Conservation (phyloP, 1,140 invertebrate genomes). For the Drosophila ambigua region DNA sequence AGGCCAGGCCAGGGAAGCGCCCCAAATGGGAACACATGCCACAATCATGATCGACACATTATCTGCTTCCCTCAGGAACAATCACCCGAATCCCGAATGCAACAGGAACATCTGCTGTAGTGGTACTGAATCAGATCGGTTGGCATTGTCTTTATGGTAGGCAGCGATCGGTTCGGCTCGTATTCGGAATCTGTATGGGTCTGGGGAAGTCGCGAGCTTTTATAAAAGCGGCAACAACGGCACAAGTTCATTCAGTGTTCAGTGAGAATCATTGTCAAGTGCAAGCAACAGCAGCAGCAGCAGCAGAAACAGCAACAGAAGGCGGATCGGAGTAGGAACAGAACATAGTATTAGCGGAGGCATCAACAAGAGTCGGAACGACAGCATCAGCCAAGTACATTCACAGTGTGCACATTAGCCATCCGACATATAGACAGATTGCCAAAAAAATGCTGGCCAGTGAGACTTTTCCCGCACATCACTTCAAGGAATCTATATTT, state of each 20-base stretch:
- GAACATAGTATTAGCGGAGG: neutral
- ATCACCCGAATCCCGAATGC: conserved; percentile 19
- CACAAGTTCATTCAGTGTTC: conserved; percentile 69
- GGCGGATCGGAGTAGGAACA: conserved; percentile 10
- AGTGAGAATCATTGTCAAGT: conserved; percentile 74
- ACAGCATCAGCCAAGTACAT: conserved; percentile 21
- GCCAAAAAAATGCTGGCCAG: conserved; percentile 81
- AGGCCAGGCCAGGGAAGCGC: too few species aligned
- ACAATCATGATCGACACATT: too few species aligned
- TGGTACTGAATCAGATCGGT: conserved; percentile 7
- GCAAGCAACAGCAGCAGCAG: conserved; percentile 34
- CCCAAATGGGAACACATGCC: too few species aligned
- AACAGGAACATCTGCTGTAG: conserved; percentile 5
- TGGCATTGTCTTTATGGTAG: conserved; percentile 56
- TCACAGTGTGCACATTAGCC: conserved; percentile 42
- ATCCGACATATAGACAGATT: conserved; percentile 30
- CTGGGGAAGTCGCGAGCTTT: conserved; percentile 54
- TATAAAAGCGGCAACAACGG: conserved; percentile 76
- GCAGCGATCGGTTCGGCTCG: neutral
- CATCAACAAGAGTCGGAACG: neutral
- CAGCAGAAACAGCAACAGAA: conserved; percentile 19
- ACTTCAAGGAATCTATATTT: conserved; percentile 82
- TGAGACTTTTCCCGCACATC: conserved; percentile 71
- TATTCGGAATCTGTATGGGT: conserved; percentile 4
- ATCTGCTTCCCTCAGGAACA: too few species aligned